Evolutionary conservation across 2,113 vertebrate species (phyloP).

Genomic region (Syngnathoides biaculeatus): DNA sequence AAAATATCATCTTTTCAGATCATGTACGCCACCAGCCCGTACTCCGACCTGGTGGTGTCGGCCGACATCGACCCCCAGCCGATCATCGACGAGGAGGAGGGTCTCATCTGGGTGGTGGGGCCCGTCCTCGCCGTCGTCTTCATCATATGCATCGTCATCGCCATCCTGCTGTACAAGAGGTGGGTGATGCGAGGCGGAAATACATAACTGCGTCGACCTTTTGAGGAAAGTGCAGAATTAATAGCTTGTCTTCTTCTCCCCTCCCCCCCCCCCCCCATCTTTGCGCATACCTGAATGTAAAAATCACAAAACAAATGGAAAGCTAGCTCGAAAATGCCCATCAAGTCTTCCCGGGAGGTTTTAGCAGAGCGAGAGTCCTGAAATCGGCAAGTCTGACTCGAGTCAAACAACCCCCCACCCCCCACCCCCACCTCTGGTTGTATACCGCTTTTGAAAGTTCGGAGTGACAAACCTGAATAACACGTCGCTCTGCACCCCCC

Average conservation of each 20-base stretch:
- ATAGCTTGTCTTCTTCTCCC: no score
- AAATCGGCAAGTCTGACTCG: background rate
- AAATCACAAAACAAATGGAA: no score
- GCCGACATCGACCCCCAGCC: slow-evolving; percentile 94
- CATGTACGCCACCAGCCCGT: slow-evolving; percentile 96
- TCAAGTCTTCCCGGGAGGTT: background rate
- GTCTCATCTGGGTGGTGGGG: slow-evolving; percentile 97
- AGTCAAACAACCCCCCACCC: no score
- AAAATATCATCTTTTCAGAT: slow-evolving; percentile 65
- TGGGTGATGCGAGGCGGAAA: slow-evolving; percentile 53
- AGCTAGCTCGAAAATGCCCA: background rate
- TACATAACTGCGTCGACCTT: background rate
- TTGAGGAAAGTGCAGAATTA: background rate
- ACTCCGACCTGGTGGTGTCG: slow-evolving; percentile 93
- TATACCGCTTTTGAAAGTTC: background rate
- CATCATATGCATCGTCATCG: slow-evolving; percentile 99
- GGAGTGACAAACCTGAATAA: background rate
- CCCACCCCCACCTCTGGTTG: background rate
- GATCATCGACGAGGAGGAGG: slow-evolving; percentile 98
- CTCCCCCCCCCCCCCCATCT: no score
- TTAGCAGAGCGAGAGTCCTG: background rate
- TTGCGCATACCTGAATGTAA: no score
- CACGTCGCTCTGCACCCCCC: background rate
- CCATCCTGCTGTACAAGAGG: slow-evolving; percentile 99
- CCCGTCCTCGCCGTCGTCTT: slow-evolving; percentile 97